These are phyloP conservation scores for Plagodis pulveraria DNA, from an alignment of 2,888 invertebrate species.

Conservation along the genomic window DNA sequence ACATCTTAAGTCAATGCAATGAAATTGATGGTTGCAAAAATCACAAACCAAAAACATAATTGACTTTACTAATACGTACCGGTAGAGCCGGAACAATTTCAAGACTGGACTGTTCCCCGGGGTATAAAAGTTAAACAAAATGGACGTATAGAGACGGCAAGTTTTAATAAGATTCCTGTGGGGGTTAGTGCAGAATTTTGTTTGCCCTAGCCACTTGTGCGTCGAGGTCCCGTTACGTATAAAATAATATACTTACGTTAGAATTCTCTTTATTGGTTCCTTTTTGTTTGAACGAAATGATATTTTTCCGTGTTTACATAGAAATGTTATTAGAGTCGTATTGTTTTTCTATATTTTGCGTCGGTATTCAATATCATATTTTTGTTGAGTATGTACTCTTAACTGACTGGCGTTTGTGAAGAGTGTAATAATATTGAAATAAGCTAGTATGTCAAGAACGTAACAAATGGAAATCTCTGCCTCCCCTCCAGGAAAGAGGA, in stretches of 20 bases:
- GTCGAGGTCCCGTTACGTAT: constrained; percentile 25
- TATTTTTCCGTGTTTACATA: constrained; percentile 29
- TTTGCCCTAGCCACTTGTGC: constrained; percentile 43
- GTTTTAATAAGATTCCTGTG: constrained; percentile 59
- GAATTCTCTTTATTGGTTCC: constrained; percentile 28
- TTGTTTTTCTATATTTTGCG: not conserved
- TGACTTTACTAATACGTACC: not conserved
- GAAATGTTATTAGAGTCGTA: constrained; percentile 18
- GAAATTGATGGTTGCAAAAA: too few relatives aligned
- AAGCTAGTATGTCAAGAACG: too few relatives aligned
- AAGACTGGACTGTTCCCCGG: constrained; percentile 20
- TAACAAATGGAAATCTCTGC: too few relatives aligned
- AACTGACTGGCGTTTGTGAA: too few relatives aligned
- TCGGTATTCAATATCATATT: too few relatives aligned
- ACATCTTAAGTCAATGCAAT: too few relatives aligned
- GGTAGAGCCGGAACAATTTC: constrained; percentile 18
- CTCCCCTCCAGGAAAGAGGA: too few relatives aligned
- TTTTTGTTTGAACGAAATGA: constrained; percentile 17
- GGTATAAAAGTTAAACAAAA: constrained; percentile 58
- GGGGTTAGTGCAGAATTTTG: constrained; percentile 46
- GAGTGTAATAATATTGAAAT: too few relatives aligned
- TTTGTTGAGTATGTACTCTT: too few relatives aligned
- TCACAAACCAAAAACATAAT: too few relatives aligned
- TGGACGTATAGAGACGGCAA: constrained; percentile 46
- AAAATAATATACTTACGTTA: constrained; percentile 29